Evolutionary conservation across 2,888 invertebrate species (phyloP).

Genomic region (Ernsta delagoae): DNA sequence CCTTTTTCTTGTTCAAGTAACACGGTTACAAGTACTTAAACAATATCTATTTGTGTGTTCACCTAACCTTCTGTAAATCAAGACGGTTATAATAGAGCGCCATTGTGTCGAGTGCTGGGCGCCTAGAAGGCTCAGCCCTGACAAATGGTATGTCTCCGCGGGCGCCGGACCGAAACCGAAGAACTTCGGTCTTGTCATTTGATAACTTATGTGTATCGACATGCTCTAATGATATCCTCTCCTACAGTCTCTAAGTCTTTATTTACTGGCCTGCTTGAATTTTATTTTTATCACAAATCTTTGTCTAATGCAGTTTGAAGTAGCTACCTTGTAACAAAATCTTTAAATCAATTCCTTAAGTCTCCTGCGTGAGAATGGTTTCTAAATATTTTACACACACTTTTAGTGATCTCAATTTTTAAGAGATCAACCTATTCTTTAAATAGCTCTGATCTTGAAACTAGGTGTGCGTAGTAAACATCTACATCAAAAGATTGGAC

Average conservation of each 20-base stretch:
- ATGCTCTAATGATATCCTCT: constrained; percentile 10
- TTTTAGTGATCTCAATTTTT: constrained; percentile 38
- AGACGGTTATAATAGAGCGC: not conserved
- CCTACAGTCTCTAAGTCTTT: constrained; percentile 1
- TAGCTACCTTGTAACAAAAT: no score
- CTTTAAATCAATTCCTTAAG: not conserved
- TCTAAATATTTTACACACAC: constrained; percentile 11
- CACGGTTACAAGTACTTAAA: no score
- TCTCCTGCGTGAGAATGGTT: not conserved
- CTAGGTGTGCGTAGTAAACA: constrained; percentile 37
- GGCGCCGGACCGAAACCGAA: constrained; percentile 3
- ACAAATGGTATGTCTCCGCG: constrained; percentile 5
- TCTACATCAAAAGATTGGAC: constrained; percentile 35
- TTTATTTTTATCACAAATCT: not conserved
- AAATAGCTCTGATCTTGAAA: constrained; percentile 42
- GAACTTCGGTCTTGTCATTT: constrained; percentile 9
- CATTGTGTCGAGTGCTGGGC: no score
- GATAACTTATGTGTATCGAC: constrained; percentile 9
- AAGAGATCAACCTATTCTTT: constrained; percentile 44
- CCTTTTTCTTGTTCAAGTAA: no score
- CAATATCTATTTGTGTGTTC: no score
- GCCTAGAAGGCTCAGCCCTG: constrained; percentile 14
- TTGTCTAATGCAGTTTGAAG: not conserved
- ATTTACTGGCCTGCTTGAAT: not conserved
- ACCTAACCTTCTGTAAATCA: not conserved